phyloP scores from a whole-genome alignment of 2,113 vertebrate genomes.

The Salvator merianae region DNA sequence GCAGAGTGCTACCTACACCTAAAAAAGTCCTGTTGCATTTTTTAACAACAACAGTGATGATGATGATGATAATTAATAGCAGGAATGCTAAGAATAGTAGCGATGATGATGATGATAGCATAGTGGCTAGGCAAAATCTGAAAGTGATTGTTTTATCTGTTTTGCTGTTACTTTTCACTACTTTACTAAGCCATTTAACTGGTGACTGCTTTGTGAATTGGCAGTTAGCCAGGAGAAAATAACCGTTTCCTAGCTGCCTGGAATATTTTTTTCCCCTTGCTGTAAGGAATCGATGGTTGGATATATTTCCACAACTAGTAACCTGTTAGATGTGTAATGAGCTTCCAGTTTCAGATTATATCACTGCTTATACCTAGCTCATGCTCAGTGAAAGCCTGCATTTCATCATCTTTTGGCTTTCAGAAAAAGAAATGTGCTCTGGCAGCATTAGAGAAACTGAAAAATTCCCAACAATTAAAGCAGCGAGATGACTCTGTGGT shows the following conservation, averaged over 20 bases:
- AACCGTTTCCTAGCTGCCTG: not conserved
- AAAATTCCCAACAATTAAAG: conserved; percentile 13
- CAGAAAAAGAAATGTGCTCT: not conserved
- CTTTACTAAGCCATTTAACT: not conserved
- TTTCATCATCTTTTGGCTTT: conserved; percentile 18
- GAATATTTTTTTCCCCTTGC: not conserved
- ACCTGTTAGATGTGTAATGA: conserved; percentile 7
- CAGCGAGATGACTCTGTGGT: not conserved
- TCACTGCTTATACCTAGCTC: not conserved
- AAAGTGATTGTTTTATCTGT: not conserved
- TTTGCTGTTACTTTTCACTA: not conserved
- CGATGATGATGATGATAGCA: too few relatives aligned
- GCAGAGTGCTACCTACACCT: too few relatives aligned
- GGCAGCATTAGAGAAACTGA: not conserved
- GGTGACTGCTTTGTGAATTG: not conserved
- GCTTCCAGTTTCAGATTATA: not conserved
- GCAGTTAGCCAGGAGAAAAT: not conserved
- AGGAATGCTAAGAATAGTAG: too few relatives aligned
- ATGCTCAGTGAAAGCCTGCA: not conserved
- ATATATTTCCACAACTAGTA: not conserved
- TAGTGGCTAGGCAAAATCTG: too few relatives aligned
- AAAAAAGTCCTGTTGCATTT: too few relatives aligned
- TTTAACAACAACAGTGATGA: too few relatives aligned
- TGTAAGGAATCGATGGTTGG: not conserved
- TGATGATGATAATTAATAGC: too few relatives aligned